A percentile compares a stretch with the other conserved stretches of the same genome.
These are phyloP conservation scores for Archips crataeganus DNA, from an alignment of 2,888 invertebrate genomes.

Conservation along the genomic window DNA sequence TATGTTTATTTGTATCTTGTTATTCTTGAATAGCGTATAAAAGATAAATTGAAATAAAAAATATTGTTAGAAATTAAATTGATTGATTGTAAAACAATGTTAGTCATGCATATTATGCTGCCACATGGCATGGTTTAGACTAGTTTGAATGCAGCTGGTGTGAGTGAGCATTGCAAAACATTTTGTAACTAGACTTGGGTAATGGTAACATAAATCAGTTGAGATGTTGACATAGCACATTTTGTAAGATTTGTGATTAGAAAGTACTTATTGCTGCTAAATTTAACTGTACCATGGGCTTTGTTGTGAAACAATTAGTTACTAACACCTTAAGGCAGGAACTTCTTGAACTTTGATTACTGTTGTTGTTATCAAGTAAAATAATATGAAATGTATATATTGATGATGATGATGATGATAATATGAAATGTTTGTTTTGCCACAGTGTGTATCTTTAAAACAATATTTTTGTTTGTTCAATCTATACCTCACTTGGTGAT, in stretches of 20 bases:
- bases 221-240: constrained; percentile 28
- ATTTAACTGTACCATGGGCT: neutral
- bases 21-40: neutral
- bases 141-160: constrained; percentile 11
- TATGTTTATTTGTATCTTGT: neutral
- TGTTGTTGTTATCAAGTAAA: no score
- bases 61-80: neutral
- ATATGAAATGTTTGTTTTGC: no score
- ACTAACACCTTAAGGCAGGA: neutral
- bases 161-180: constrained; percentile 22
- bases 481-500: no score
- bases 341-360: neutral
- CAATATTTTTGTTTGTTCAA: no score
- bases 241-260: constrained; percentile 31
- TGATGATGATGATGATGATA: no score
- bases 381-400: no score
- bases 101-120: neutral
- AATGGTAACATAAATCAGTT: constrained; percentile 24
- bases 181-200: constrained; percentile 34
- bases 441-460: no score
- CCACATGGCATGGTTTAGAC: neutral
- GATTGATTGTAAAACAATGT: neutral
- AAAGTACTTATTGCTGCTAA: constrained; percentile 21
- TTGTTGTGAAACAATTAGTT: neutral
- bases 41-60: neutral